Evolutionary conservation across 92 coral and sea anemone species (phyloP).

Genomic region (Bergia sp.): DNA sequence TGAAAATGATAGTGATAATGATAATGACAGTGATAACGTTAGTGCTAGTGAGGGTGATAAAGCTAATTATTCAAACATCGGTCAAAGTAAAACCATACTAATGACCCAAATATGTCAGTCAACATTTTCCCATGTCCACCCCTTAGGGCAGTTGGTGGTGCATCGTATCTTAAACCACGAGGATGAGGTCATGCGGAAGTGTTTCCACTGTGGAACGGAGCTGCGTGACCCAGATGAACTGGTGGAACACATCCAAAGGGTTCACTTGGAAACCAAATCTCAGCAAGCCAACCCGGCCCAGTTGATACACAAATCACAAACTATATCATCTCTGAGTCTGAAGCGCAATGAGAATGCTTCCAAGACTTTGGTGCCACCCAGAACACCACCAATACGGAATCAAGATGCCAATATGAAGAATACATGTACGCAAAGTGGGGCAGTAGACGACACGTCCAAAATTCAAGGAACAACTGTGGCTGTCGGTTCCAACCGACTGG

Average conservation of each 20-base stretch:
- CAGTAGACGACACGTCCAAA: not conserved
- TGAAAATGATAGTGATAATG: too few relatives aligned
- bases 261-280: not conserved
- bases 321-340: not conserved
- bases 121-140: not conserved
- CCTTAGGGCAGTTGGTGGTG: slow-evolving; percentile 25
- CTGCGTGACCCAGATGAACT: slow-evolving; percentile 26
- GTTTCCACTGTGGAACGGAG: slow-evolving; percentile 29
- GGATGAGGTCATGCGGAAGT: slow-evolving; percentile 18
- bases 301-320: not conserved
- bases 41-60: too few relatives aligned
- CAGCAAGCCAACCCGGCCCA: not conserved
- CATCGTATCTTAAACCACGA: slow-evolving; percentile 34
- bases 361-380: not conserved
- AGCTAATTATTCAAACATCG: too few relatives aligned
- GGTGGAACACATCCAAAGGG: not conserved
- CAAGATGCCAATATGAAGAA: not conserved
- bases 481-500: too few relatives aligned
- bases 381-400: not conserved
- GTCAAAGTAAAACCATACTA: too few relatives aligned
- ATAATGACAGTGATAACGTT: too few relatives aligned
- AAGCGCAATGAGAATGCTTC: not conserved
- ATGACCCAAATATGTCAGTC: too few relatives aligned
- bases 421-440: not conserved
- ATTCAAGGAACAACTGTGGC: not conserved